These are phyloP conservation scores for Troglohyphantes excavatus DNA, from an alignment of 2,888 invertebrate species.

Conservation along the genomic window DNA sequence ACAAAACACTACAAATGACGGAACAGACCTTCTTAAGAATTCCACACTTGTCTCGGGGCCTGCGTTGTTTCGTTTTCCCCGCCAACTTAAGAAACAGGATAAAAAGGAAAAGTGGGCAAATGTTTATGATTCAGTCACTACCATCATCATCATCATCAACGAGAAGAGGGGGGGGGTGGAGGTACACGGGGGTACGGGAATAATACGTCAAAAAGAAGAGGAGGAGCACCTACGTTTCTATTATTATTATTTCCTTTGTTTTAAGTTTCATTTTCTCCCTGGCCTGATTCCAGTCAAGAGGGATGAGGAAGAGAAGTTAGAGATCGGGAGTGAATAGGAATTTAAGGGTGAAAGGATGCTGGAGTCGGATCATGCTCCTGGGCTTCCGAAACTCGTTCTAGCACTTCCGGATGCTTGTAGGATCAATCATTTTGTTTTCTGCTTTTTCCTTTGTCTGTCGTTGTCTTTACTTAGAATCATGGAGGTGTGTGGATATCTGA, in stretches of 20 bases:
- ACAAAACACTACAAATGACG: conserved; percentile 45
- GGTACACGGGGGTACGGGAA: conserved; percentile 38
- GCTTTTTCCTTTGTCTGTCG: conserved; percentile 12
- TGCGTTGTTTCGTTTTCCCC: conserved; percentile 19
- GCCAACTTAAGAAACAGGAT: conserved; percentile 24
- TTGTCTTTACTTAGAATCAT: conserved; percentile 17
- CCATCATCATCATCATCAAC: conserved; percentile 77
- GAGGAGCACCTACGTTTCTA: conserved; percentile 12
- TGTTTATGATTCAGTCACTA: conserved; percentile 75
- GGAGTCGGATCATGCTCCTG: conserved; percentile 66
- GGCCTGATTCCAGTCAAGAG: conserved; percentile 53
- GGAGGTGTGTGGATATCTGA: conserved; percentile 20
- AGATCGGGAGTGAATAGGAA: conserved; percentile 14
- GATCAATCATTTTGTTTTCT: conserved; percentile 66
- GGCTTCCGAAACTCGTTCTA: conserved; percentile 74
- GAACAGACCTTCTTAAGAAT: conserved; percentile 55
- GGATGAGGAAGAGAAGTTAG: conserved; percentile 23
- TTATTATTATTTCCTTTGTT: conserved; percentile 40
- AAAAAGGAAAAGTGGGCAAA: conserved; percentile 35
- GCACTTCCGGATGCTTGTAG: conserved; percentile 66
- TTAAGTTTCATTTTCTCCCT: conserved; percentile 46
- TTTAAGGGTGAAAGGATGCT: conserved; percentile 53
- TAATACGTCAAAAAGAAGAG: conserved; percentile 66
- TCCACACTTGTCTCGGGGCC: conserved; percentile 59
- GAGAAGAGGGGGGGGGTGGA: neutral